Conservation (phyloP, 2,113 vertebrate species). For the Nicator chloris region DNA sequence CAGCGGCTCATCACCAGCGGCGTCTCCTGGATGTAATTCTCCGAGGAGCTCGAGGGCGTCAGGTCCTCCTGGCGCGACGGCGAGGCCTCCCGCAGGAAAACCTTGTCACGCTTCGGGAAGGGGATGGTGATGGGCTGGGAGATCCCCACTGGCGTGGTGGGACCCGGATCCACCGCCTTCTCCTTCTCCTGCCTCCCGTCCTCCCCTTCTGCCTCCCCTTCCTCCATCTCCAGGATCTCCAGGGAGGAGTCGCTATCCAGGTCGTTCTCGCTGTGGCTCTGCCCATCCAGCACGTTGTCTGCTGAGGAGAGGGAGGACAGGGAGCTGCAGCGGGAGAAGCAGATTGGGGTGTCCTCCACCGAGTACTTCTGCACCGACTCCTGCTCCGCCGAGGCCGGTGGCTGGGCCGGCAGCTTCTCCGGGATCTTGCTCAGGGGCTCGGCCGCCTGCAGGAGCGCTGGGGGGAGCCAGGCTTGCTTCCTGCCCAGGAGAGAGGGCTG, state of each 20-base stretch:
- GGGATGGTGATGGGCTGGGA: constrained; percentile 80
- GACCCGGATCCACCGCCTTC: background rate
- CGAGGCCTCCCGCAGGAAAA: constrained; percentile 72
- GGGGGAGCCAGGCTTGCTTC: constrained; percentile 84
- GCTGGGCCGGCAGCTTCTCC: constrained; percentile 72
- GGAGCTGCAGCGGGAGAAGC: constrained; percentile 93
- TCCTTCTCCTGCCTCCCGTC: constrained; percentile 64
- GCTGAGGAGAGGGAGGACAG: constrained; percentile 93
- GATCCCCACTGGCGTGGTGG: background rate
- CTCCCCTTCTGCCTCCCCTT: constrained; percentile 62
- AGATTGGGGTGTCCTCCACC: constrained; percentile 87
- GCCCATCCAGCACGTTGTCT: constrained; percentile 81
- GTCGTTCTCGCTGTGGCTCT: constrained; percentile 83
- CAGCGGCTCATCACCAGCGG: constrained; percentile 96
- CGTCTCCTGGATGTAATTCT: constrained; percentile 95
- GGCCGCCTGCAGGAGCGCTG: constrained; percentile 50
- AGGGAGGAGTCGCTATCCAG: constrained; percentile 83
- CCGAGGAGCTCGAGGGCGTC: constrained; percentile 93
- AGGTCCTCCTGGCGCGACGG: constrained; percentile 81
- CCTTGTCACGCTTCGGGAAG: constrained; percentile 70
- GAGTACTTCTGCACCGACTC: constrained; percentile 88
- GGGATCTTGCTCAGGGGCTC: constrained; percentile 78
- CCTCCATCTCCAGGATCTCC: constrained; percentile 90
- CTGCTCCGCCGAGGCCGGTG: constrained; percentile 65
- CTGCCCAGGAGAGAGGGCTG: constrained; percentile 35